Percentiles rank a stretch among this genome's conserved stretches.
Evolutionary conservation across 2,888 invertebrate species (phyloP).

Genomic region (Xanthia togata): DNA sequence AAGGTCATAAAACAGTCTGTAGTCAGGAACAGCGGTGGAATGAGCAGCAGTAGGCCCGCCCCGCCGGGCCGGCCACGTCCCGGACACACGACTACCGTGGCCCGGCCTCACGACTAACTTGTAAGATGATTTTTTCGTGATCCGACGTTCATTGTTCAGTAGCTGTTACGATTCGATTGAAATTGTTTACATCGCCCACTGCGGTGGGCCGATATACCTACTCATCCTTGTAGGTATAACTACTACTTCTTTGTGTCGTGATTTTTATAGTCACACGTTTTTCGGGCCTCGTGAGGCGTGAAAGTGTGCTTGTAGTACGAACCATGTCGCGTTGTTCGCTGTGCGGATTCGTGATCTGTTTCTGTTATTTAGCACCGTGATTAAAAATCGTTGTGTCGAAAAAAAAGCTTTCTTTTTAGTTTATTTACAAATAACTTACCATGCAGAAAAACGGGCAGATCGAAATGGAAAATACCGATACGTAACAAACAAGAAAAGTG

Average conservation of each 20-base stretch:
- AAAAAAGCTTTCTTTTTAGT: too few relatives aligned
- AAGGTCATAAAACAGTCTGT: conserved; percentile 64
- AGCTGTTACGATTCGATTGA: conserved; percentile 87
- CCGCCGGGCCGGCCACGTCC: conserved; percentile 40
- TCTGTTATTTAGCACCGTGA: neutral
- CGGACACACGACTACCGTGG: conserved; percentile 84
- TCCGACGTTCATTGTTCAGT: conserved; percentile 89
- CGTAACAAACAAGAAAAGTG: conserved; percentile 43
- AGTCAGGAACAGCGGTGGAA: conserved; percentile 54
- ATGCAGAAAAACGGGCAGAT: conserved; percentile 10
- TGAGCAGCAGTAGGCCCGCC: conserved; percentile 58
- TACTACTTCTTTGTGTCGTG: conserved; percentile 51
- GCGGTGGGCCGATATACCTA: conserved; percentile 74
- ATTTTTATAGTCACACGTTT: conserved; percentile 63
- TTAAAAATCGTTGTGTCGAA: too few relatives aligned
- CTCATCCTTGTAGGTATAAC: conserved; percentile 33
- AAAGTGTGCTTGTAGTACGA: conserved; percentile 8
- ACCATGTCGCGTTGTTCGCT: conserved; percentile 3
- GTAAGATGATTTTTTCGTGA: conserved; percentile 90
- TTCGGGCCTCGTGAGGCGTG: conserved; percentile 40
- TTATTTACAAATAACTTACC: neutral
- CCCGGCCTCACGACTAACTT: conserved; percentile 85
- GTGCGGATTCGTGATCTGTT: conserved; percentile 26
- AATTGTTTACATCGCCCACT: conserved; percentile 82
- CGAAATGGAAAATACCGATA: conserved; percentile 19